phyloP scores from a whole-genome alignment of 2,888 invertebrate species.

The Electrophaes corylata region DNA sequence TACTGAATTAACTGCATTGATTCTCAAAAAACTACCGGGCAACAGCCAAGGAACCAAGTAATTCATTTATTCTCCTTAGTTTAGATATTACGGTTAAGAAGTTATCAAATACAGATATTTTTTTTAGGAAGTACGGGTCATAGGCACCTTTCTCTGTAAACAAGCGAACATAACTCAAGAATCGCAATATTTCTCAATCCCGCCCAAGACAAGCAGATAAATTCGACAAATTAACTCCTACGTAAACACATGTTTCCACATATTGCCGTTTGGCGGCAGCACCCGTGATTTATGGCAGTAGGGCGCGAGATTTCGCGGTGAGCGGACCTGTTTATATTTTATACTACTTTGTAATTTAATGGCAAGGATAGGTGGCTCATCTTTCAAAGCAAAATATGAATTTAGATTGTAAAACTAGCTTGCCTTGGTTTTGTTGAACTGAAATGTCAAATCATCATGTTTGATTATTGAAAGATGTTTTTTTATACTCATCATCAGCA shows the following conservation, averaged over 20 bases:
- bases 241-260: slow-evolving; percentile 83
- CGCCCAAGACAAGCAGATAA: slow-evolving; percentile 76
- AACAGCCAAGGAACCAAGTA: too few relatives aligned
- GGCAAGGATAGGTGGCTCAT: neutral
- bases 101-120: too few relatives aligned
- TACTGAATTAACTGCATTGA: too few relatives aligned
- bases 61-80: too few relatives aligned
- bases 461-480: too few relatives aligned
- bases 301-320: slow-evolving; percentile 57
- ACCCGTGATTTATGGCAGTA: slow-evolving; percentile 76
- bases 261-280: slow-evolving; percentile 80
- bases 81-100: too few relatives aligned
- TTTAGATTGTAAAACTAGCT: too few relatives aligned
- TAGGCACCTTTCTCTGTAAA: slow-evolving; percentile 26
- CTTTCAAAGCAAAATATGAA: too few relatives aligned
- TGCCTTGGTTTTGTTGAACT: too few relatives aligned
- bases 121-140: neutral
- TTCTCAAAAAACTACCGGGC: too few relatives aligned
- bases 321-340: slow-evolving; percentile 56
- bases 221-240: slow-evolving; percentile 83
- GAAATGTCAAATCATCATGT: too few relatives aligned
- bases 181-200: slow-evolving; percentile 79
- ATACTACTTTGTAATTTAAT: slow-evolving; percentile 33
- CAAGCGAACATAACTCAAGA: slow-evolving; percentile 48
- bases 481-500: too few relatives aligned